phyloP scores from a whole-genome alignment of 2,113 vertebrate species.

The Thomomys bottae region DNA sequence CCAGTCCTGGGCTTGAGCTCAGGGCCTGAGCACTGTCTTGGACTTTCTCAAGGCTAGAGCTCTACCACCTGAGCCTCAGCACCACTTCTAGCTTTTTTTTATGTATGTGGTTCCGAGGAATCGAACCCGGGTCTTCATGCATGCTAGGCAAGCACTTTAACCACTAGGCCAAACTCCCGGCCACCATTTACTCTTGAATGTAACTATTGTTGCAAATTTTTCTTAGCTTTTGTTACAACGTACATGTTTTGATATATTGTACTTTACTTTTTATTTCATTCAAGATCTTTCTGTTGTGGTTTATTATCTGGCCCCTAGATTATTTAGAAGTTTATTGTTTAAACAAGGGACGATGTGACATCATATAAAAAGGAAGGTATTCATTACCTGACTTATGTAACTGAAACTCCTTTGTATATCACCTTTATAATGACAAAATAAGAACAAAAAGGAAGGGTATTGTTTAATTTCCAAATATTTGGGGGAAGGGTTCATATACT shows the following conservation, averaged over 20 bases:
- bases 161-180: too few species aligned
- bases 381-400: too few species aligned
- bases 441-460: background rate
- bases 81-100: too few species aligned
- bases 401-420: too few species aligned
- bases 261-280: conserved; percentile 29
- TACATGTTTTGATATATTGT: conserved; percentile 11
- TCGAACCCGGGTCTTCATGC: too few species aligned
- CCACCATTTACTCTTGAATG: conserved; percentile 38
- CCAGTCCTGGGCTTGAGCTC: conserved; percentile 30
- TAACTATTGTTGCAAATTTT: conserved; percentile 23
- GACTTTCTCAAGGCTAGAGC: too few species aligned
- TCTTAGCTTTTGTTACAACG: background rate
- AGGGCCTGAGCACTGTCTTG: too few species aligned
- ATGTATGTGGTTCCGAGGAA: too few species aligned
- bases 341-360: background rate
- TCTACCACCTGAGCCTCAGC: too few species aligned
- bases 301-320: background rate
- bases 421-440: too few species aligned
- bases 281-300: conserved; percentile 37
- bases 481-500: conserved; percentile 18
- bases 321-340: conserved; percentile 39
- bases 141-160: too few species aligned
- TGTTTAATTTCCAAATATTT: conserved; percentile 58
- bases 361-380: too few species aligned